Base-by-base conservation (phyloP, 2,797 vertebrate species). In the Coregonus suidteri region DNA sequence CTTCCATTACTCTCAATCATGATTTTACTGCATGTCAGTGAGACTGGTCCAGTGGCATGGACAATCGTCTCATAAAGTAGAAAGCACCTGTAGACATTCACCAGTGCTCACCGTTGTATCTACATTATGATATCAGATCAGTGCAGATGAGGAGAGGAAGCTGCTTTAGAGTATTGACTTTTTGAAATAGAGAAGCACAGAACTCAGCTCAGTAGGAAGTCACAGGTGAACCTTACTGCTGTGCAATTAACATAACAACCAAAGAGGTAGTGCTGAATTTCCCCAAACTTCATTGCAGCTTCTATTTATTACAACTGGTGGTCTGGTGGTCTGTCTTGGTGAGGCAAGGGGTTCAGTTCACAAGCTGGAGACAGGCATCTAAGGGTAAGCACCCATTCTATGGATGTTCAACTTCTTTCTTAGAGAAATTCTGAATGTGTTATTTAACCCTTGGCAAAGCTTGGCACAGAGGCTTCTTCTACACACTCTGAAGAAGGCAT, bases 241-340 rank as follows among this genome's bases (percentile, higher is more conserved):
- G 15, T 15, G 65, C 14, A 35, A 31, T 67, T 47, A 52, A 37
- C 47, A 71, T 71, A 52, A 52, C 70, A 25, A 20, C 37, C 15
- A 47, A 47, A 71, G 41, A 71, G 66, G 66, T 68, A 68, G 66
- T 68, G 66, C 16, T 35, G 66, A 18, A 68, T 68, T 68, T 68
- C 66, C 66, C 16, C 66, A 68, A 68, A 68, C 56, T 59, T 59
- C 18, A 7, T 7, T 68, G 66, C 66, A 16, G 66, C 66, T 67
- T 67, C 65, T 67, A 34, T 67, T 34, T 11, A 64, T 64, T 64
- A 64, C 59, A 25, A 9, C n/a, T 64, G 7, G 3, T 6, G 20
- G 20, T 20, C 20, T 20, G 20, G 20, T 20, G 9, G 59, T 64
- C 20, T 25, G 16, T 25, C 20, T 25, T 62, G 56, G n/a, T 62